phyloP scores from a whole-genome alignment of 2,797 vertebrate genomes.

The Coranthus polyacanthus region DNA sequence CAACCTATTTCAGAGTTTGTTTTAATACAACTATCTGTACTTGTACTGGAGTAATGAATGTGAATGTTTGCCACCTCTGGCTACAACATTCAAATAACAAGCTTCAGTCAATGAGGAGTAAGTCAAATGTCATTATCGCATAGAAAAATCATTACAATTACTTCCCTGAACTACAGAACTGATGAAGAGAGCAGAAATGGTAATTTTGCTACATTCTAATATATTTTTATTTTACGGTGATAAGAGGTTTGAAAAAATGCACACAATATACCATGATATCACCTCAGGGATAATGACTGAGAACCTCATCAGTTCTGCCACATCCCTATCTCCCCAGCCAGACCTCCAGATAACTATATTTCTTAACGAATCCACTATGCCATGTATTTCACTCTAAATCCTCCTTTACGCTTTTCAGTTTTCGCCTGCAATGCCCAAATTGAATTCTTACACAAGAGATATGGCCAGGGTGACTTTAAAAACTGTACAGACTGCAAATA shows the following conservation, averaged over 20 bases:
- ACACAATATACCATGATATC: conserved; percentile 58
- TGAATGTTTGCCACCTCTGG: too few relatives aligned
- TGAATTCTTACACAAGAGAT: conserved; percentile 73
- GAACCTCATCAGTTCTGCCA: conserved; percentile 76
- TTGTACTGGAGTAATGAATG: too few relatives aligned
- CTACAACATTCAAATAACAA: too few relatives aligned
- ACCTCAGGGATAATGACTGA: conserved; percentile 70
- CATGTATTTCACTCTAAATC: conserved; percentile 74
- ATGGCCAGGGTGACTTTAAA: conserved; percentile 76
- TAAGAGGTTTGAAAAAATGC: conserved; percentile 47
- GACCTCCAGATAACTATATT: conserved; percentile 73
- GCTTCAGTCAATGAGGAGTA: too few relatives aligned
- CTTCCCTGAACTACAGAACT: conserved; percentile 28
- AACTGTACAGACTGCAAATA: conserved; percentile 60
- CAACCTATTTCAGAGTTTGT: too few relatives aligned
- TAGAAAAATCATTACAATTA: conserved; percentile 41
- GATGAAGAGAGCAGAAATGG: not conserved
- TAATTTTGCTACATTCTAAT: too few relatives aligned
- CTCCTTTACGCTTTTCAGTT: conserved; percentile 74
- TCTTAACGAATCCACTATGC: conserved; percentile 60
- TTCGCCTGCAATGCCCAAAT: conserved; percentile 66
- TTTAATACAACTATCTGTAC: too few relatives aligned
- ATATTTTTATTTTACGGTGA: conserved; percentile 39
- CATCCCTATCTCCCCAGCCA: conserved; percentile 75
- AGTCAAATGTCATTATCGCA: conserved; percentile 5